Evolutionary conservation across 2,888 invertebrate species (phyloP).

Genomic region (Eubasilissa splendida): DNA sequence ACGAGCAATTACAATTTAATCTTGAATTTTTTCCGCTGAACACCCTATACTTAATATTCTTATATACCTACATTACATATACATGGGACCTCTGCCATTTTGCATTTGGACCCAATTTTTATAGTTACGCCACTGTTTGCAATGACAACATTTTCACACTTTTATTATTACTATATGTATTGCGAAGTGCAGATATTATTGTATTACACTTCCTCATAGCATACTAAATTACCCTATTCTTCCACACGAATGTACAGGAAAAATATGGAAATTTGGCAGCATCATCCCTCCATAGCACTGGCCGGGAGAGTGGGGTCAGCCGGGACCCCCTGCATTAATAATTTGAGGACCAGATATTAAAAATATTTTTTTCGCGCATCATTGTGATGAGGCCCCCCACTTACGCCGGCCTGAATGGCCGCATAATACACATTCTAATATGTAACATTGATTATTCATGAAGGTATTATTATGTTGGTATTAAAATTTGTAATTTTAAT

Average conservation of each 20-base stretch:
- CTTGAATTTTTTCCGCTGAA: too few relatives aligned
- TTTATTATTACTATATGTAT: constrained; percentile 9
- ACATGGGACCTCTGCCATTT: too few relatives aligned
- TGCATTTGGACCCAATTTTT: too few relatives aligned
- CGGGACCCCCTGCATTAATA: constrained; percentile 36
- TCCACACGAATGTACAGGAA: not conserved
- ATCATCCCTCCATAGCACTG: constrained; percentile 38
- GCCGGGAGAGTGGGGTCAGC: constrained; percentile 37
- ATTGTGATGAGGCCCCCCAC: constrained; percentile 50
- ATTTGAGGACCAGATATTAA: constrained; percentile 55
- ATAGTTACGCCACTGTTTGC: not conserved
- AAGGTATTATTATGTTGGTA: constrained; percentile 56
- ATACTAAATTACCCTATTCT: constrained; percentile 2
- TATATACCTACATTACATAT: too few relatives aligned
- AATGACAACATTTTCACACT: constrained; percentile 16
- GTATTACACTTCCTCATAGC: constrained; percentile 30
- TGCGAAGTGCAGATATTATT: not conserved
- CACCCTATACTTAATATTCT: too few relatives aligned
- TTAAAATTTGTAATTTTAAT: constrained; percentile 58
- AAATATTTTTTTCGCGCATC: constrained; percentile 53
- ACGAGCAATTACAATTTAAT: too few relatives aligned
- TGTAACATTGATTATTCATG: constrained; percentile 59
- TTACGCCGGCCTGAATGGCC: constrained; percentile 52
- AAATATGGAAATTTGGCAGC: constrained; percentile 38
- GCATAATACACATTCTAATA: constrained; percentile 56